Percentiles rank a stretch among this genome's conserved stretches.
Evolutionary conservation across 2,113 vertebrate species (phyloP).

Genomic region (Chitala chitala): DNA sequence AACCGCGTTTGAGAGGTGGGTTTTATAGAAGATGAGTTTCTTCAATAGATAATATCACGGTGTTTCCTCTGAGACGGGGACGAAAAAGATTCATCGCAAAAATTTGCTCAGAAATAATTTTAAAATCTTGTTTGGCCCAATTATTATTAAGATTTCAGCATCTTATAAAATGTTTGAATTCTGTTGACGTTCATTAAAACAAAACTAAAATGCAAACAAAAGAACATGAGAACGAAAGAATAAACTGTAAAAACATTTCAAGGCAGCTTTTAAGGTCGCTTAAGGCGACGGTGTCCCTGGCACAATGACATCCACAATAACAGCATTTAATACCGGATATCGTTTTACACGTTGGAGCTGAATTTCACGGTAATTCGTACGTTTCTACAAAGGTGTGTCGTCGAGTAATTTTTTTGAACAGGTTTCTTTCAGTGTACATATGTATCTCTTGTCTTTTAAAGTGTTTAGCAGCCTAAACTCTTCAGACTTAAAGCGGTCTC

Average conservation of each 20-base stretch:
- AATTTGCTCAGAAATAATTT: conserved; percentile 47
- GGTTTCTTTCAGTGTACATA: too few species aligned
- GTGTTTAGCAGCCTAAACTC: background rate
- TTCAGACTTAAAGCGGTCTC: background rate
- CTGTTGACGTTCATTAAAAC: background rate
- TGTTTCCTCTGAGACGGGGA: conserved; percentile 47
- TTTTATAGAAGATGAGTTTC: conserved; percentile 47
- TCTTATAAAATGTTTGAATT: background rate
- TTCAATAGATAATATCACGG: conserved; percentile 54
- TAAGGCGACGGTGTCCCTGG: background rate
- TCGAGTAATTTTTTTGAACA: background rate
- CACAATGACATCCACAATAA: background rate
- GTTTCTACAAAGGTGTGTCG: background rate
- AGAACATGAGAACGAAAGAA: conserved; percentile 14
- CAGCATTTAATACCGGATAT: background rate
- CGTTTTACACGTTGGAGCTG: background rate
- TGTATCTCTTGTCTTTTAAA: background rate
- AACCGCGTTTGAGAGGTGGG: conserved; percentile 13
- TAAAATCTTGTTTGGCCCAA: too few species aligned
- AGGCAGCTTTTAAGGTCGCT: background rate
- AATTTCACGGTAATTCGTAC: background rate
- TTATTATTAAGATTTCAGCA: background rate
- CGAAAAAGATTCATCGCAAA: conserved; percentile 54
- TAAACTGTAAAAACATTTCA: background rate
- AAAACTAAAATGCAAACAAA: background rate